Evolutionary conservation across 2,888 invertebrate genomes (phyloP).

Genomic region (Microctonus hyperodae): DNA sequence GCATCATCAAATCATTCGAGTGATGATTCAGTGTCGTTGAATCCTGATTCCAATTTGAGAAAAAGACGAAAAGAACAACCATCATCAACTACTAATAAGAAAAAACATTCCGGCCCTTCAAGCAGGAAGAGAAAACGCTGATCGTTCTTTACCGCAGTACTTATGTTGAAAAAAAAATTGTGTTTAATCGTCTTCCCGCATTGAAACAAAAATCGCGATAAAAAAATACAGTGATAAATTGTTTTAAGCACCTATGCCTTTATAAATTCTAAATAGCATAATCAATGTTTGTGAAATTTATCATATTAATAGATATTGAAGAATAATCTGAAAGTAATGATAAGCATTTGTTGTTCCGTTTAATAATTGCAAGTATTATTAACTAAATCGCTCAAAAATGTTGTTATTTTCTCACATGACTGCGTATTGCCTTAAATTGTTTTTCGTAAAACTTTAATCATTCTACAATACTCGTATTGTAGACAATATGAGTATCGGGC

Average conservation of each 20-base stretch:
- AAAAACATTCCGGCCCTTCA: conserved; percentile 31
- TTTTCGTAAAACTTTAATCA: neutral
- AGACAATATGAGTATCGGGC: neutral
- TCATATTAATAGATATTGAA: neutral
- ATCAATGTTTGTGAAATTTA: neutral
- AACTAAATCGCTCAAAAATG: too few species aligned
- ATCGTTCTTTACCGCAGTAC: neutral
- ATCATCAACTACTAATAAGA: conserved; percentile 10
- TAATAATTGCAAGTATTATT: neutral
- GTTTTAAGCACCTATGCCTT: neutral
- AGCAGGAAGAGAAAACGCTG: conserved; percentile 43
- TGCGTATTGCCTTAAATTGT: neutral
- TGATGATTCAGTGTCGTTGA: neutral
- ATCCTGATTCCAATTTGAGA: neutral
- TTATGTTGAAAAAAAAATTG: neutral
- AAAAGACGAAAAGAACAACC: conserved; percentile 25
- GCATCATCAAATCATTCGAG: neutral
- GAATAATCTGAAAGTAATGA: neutral
- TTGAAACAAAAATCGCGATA: neutral
- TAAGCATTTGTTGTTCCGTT: neutral
- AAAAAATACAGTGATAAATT: conserved; percentile 7
- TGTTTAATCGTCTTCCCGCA: neutral
- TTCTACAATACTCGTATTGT: too few species aligned
- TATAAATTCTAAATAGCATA: neutral
- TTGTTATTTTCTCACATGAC: too few species aligned